These are phyloP conservation scores for Eulemur macaco DNA, from an alignment of 2,113 vertebrate species.

Conservation along the genomic window DNA sequence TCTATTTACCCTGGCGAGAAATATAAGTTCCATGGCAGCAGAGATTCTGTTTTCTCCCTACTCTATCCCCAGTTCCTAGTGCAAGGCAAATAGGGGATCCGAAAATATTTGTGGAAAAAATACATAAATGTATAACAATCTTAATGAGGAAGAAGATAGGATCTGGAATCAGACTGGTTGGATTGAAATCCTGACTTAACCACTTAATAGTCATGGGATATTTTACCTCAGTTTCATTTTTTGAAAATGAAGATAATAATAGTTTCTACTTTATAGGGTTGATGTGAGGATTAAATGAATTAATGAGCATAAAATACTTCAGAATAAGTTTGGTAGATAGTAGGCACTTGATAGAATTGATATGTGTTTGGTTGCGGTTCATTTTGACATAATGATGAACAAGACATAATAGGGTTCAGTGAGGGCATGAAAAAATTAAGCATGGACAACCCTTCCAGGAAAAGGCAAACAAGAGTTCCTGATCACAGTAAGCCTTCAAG, in stretches of 20 bases:
- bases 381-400: not conserved
- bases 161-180: not conserved
- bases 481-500: not conserved
- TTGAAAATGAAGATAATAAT: constrained; percentile 39
- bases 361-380: not conserved
- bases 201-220: not conserved
- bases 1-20: not conserved
- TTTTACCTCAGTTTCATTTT: not conserved
- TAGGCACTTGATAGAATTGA: not conserved
- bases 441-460: not conserved
- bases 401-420: not conserved
- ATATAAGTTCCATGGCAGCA: not conserved
- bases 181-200: not conserved
- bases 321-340: not conserved
- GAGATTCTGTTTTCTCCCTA: not conserved
- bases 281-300: not conserved
- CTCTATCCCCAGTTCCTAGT: not conserved
- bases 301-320: not conserved
- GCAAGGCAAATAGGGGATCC: not conserved
- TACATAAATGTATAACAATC: constrained; percentile 1
- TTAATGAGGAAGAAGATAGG: not conserved
- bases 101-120: constrained; percentile 35
- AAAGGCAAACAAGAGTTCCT: not conserved
- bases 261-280: not conserved
- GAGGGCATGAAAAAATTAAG: not conserved